Percentiles rank a stretch among this genome's conserved stretches.
These are phyloP conservation scores for Enteromius trimaculatus DNA, from an alignment of 2,797 vertebrate species.

Conservation along the genomic window DNA sequence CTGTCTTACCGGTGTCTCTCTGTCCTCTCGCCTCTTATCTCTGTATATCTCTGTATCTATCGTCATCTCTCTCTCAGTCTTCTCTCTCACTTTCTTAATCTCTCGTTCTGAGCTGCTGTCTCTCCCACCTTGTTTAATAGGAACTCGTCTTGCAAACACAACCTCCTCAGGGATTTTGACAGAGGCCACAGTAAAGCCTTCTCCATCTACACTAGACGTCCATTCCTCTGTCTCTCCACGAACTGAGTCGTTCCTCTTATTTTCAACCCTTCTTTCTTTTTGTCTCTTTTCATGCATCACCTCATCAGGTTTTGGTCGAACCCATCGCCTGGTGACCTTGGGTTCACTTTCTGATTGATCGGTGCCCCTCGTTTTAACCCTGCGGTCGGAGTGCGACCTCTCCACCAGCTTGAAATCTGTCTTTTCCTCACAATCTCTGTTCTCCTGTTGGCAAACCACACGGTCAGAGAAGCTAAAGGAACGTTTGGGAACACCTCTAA, in stretches of 20 bases:
- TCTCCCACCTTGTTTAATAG: slow-evolving; percentile 69
- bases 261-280: slow-evolving; percentile 52
- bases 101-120: slow-evolving; percentile 50
- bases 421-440: slow-evolving; percentile 58
- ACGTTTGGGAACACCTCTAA: slow-evolving; percentile 70
- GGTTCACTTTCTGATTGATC: slow-evolving; percentile 56
- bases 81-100: slow-evolving; percentile 23
- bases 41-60: slow-evolving; percentile 36
- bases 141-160: slow-evolving; percentile 70
- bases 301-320: slow-evolving; percentile 40
- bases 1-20: slow-evolving; percentile 32
- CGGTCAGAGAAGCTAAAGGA: slow-evolving; percentile 79
- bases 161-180: slow-evolving; percentile 72
- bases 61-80: slow-evolving; percentile 23
- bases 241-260: background rate
- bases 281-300: slow-evolving; percentile 9
- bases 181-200: slow-evolving; percentile 70
- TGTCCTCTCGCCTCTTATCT: slow-evolving; percentile 46
- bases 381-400: slow-evolving; percentile 64
- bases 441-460: slow-evolving; percentile 63
- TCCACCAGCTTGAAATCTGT: slow-evolving; percentile 48
- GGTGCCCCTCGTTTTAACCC: background rate
- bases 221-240: slow-evolving; percentile 3
- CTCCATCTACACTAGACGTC: slow-evolving; percentile 21
- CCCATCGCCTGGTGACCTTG: slow-evolving; percentile 54